Base-by-base conservation (phyloP, 2,113 vertebrate genomes). In the Pipra filicauda region DNA sequence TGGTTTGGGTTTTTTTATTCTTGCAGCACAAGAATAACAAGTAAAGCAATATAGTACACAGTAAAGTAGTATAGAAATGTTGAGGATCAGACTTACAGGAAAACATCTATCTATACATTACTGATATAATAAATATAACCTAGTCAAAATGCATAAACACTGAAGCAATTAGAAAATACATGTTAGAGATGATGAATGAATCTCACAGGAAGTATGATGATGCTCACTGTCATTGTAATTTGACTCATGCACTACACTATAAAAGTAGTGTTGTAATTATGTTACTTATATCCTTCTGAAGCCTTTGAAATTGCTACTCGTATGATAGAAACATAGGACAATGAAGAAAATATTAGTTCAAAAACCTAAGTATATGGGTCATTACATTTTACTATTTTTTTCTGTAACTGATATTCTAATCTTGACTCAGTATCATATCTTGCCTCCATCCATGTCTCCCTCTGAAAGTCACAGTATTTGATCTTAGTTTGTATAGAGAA, bases 391-490 rank as follows among this genome's bases (percentile, higher is more conserved):
- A 28, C n/a, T 35, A 8, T 2, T 46, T 78, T 44, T 58, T 44
- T 24, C 44, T 77, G 18, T 54, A 87, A 62, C 8, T 43, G 41
- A 37, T 74, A 74, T 48, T 77, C 15, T 24, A 64, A 0, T 72
- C 5, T 58, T 57, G 9, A 4, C 31, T 89, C 33, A 26, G 2
- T 69, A 61, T n/a, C 5, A 1, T 70, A 70, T 30, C 30, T 69
- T 39, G 27, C 13, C 24, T 39, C 5, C 19, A 69, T 22, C 20
- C 35, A 17, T 0, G 0, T 49, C 28, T 69, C 31, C 17, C 31
- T 85, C 49, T 69, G 80, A 30, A 92, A 82, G 33, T 71, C 44
- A 14, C 5, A 73, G 33, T 87, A 77, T 71, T 96, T 72, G 15
- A 48, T 61, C 35, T 65, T 51, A 67, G 8, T 64, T 87, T 75